A percentile compares a stretch with the other conserved stretches of the same genome.
phyloP scores from a whole-genome alignment of 2,113 vertebrate genomes.

The Istiophorus platypterus region DNA sequence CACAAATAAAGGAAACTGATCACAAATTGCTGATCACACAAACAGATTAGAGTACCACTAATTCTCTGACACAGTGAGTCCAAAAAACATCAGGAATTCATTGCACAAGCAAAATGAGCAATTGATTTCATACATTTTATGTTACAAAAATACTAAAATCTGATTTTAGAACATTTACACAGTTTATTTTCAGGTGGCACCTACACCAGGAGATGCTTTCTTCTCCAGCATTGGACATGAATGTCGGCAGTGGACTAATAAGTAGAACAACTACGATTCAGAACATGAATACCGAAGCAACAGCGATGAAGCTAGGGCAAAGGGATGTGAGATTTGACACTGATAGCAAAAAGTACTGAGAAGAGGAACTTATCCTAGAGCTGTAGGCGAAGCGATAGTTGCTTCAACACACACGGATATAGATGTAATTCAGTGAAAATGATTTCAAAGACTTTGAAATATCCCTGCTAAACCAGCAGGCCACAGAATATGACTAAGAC shows the following conservation, averaged over 20 bases:
- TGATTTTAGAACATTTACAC: slow-evolving; percentile 75
- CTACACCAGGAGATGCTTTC: slow-evolving; percentile 45
- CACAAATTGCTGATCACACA: slow-evolving; percentile 52
- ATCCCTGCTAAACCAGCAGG: neutral
- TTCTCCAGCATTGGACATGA: slow-evolving; percentile 65
- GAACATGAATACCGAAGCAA: slow-evolving; percentile 20
- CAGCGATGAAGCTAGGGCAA: slow-evolving; percentile 19
- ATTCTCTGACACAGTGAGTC: slow-evolving; percentile 47
- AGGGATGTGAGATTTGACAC: slow-evolving; percentile 39
- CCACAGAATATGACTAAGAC: neutral
- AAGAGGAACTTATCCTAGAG: slow-evolving; percentile 13
- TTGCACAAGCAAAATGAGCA: slow-evolving; percentile 72
- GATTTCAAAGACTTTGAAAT: neutral
- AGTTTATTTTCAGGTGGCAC: slow-evolving; percentile 67
- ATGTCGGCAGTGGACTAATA: slow-evolving; percentile 49
- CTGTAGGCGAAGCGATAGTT: slow-evolving; percentile 4
- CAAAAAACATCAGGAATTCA: slow-evolving; percentile 64
- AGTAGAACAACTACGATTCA: slow-evolving; percentile 56
- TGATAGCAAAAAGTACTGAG: neutral
- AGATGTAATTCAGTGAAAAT: neutral
- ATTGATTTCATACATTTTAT: slow-evolving; percentile 38
- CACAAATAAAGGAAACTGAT: slow-evolving; percentile 56
- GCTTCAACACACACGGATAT: neutral
- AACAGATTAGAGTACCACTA: slow-evolving; percentile 66
- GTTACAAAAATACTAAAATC: slow-evolving; percentile 78